These are phyloP conservation scores for Drosophila cognata DNA, from an alignment of 2,888 invertebrate genomes.

Conservation along the genomic window DNA sequence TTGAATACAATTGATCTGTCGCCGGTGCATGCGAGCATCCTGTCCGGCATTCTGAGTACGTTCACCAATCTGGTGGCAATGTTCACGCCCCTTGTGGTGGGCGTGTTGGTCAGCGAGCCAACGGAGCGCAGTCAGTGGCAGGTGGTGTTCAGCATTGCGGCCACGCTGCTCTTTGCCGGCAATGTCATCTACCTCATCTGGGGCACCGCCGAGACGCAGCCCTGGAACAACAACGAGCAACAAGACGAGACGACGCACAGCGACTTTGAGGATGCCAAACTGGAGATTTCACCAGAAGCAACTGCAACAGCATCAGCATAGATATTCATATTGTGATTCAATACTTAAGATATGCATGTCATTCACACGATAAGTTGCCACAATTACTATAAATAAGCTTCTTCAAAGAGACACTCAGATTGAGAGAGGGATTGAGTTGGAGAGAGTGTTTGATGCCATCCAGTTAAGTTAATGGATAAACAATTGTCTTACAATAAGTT, in stretches of 20 bases:
- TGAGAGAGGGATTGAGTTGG: not conserved
- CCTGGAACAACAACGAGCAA: slow-evolving; percentile 87
- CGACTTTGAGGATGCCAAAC: slow-evolving; percentile 51
- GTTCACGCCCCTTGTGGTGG: slow-evolving; percentile 87
- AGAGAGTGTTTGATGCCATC: not conserved
- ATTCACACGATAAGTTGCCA: slow-evolving; percentile 3
- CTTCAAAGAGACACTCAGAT: not conserved
- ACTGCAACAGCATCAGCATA: not conserved
- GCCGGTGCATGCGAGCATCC: slow-evolving; percentile 88
- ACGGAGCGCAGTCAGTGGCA: slow-evolving; percentile 89
- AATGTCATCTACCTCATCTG: slow-evolving; percentile 89
- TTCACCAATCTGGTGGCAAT: slow-evolving; percentile 87
- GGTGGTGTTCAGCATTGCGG: slow-evolving; percentile 89
- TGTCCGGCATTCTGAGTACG: slow-evolving; percentile 88
- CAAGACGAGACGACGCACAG: slow-evolving; percentile 15
- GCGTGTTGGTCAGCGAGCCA: slow-evolving; percentile 85
- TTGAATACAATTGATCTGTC: slow-evolving; percentile 88
- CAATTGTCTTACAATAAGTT: not conserved
- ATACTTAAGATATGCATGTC: slow-evolving; percentile 13
- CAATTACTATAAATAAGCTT: slow-evolving; percentile 7
- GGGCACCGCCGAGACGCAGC: slow-evolving; percentile 88
- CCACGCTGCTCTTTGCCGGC: slow-evolving; percentile 88
- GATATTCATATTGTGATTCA: not conserved
- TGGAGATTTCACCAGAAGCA: slow-evolving; percentile 34
- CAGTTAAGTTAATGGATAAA: not conserved